Base-by-base conservation (phyloP, 92 coral and sea anemone species). In the Umimayanthus chanpuru region DNA sequence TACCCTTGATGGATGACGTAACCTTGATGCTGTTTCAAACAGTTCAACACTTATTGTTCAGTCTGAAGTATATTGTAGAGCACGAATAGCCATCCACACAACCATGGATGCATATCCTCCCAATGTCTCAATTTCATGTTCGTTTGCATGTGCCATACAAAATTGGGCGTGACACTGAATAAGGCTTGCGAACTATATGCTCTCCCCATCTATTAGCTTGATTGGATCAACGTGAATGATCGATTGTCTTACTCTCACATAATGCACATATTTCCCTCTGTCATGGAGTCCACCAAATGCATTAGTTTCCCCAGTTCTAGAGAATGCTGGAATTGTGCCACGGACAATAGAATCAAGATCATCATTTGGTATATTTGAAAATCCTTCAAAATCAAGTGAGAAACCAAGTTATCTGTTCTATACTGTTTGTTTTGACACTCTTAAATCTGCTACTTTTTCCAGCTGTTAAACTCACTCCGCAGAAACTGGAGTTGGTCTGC, bases 1-100 rank as follows among this genome's bases (percentile, higher is more conserved):
- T 15, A 91, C 87, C 9, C 91, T 55, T 9, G 89, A 91, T 38
- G 90, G 95, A 56, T 88, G 89, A 36, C 92, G 81, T 88, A 88
- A 90, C 44, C 25, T 70, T 6, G 36, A 41, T 1, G 85, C 36
- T 32, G 36, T 32, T 32, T 32, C 1, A 32, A 32, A 32, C 36
- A 32, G 36, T 2, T 32, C 36, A 32, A 32, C 36, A 32, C 36
- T 92, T 90, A 67, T 74, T 79, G 79, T 85, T 88, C 5, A 81
- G 90, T 7, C 76, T 1, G 0, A 85, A 89, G 47, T 88, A 88
- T 7, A 88, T 50, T 14, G 88, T 67, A 10, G n/a, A n/a, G 3
- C 93, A 67, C 4, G 92, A 89, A 66, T n/a, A 92, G 6, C 94
- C 36, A 32, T 32, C 36, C 36, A 32, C 36, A 32, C 36, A 32